These are phyloP conservation scores for Cheilosia variabilis DNA, from an alignment of 2,888 invertebrate genomes.

Conservation along the genomic window DNA sequence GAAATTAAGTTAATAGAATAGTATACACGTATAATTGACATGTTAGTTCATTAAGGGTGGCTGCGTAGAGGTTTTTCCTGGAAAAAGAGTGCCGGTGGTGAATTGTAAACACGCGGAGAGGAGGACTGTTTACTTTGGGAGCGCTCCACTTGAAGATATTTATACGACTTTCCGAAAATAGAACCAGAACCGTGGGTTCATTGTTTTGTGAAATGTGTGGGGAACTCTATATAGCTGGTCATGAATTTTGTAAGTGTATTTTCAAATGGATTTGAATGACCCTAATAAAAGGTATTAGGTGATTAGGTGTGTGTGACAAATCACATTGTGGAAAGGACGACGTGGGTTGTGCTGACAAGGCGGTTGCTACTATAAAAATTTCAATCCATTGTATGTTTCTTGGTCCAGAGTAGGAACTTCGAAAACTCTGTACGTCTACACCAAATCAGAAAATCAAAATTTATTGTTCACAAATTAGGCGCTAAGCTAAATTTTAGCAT, in stretches of 20 bases:
- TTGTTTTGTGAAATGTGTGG: not conserved
- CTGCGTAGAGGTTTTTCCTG: constrained; percentile 10
- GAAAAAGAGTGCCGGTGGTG: constrained; percentile 12
- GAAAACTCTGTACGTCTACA: not conserved
- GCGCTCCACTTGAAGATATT: constrained; percentile 20
- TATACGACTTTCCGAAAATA: constrained; percentile 40
- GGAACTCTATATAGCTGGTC: not conserved
- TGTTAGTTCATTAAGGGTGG: constrained; percentile 52
- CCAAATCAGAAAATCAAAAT: too few relatives aligned
- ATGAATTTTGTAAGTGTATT: too few relatives aligned
- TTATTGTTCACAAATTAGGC: too few relatives aligned
- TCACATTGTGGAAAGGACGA: too few relatives aligned
- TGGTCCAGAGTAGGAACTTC: not conserved
- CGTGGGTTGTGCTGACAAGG: too few relatives aligned
- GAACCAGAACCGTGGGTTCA: constrained; percentile 10
- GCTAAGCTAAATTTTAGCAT: too few relatives aligned
- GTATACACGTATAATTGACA: constrained; percentile 61
- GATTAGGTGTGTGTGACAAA: not conserved
- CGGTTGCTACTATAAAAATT: too few relatives aligned
- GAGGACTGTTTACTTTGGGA: constrained; percentile 44
- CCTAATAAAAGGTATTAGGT: not conserved
- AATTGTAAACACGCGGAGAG: constrained; percentile 22
- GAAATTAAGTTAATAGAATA: constrained; percentile 44
- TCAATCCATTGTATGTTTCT: not conserved
- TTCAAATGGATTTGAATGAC: not conserved